Evolutionary conservation across 2,888 invertebrate species (phyloP).

Genomic region (Trimorus sp.): DNA sequence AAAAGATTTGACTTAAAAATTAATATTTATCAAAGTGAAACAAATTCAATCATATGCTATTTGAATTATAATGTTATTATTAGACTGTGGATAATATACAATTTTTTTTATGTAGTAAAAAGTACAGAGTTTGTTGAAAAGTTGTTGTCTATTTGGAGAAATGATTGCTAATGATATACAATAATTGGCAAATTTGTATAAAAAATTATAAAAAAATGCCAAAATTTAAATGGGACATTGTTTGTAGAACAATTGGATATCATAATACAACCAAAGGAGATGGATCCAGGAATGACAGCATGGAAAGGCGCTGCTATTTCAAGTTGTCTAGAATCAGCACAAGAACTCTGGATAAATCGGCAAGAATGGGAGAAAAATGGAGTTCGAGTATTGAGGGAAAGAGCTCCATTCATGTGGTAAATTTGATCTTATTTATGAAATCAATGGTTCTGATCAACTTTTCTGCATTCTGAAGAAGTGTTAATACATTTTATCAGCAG

Average conservation of each 20-base stretch:
- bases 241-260: conserved; percentile 90
- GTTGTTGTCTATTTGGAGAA: too few relatives aligned
- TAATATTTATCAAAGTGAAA: neutral
- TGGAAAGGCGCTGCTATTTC: conserved; percentile 98
- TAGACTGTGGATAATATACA: too few relatives aligned
- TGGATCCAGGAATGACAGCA: conserved; percentile 93
- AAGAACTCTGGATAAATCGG: conserved; percentile 94
- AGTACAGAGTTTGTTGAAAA: too few relatives aligned
- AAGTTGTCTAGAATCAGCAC: conserved; percentile 95
- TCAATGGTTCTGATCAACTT: too few relatives aligned
- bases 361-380: conserved; percentile 94
- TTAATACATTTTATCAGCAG: too few relatives aligned
- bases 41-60: too few relatives aligned
- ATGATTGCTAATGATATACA: conserved; percentile 2
- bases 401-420: conserved; percentile 95
- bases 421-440: conserved; percentile 26
- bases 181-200: too few relatives aligned
- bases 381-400: conserved; percentile 92
- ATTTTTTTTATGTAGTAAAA: too few relatives aligned
- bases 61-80: too few relatives aligned
- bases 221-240: too few relatives aligned
- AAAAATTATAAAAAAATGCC: too few relatives aligned
- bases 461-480: too few relatives aligned
- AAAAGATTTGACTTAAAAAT: neutral
- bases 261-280: conserved; percentile 94